Evolutionary conservation across 2,888 invertebrate genomes (phyloP).

Genomic region (Cephalotes varians): DNA sequence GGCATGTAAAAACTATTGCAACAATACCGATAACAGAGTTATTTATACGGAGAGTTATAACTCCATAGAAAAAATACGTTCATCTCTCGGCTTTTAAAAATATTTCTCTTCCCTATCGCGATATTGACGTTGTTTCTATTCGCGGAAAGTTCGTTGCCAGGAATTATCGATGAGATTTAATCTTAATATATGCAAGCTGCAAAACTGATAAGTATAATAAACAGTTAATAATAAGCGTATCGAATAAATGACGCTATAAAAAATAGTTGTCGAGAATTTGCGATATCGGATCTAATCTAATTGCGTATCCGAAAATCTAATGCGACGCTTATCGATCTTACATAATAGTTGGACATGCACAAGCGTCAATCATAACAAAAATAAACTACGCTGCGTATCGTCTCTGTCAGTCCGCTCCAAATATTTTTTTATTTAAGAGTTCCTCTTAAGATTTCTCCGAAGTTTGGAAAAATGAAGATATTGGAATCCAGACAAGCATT

Average conservation of each 20-base stretch:
- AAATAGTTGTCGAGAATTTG: not conserved
- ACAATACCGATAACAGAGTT: not conserved
- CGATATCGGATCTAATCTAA: slow-evolving; percentile 30
- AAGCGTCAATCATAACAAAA: not conserved
- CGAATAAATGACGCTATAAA: not conserved
- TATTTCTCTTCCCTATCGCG: slow-evolving; percentile 34
- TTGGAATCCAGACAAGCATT: not conserved
- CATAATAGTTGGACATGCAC: slow-evolving; percentile 12
- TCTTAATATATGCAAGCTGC: not conserved
- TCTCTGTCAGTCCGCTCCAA: not conserved
- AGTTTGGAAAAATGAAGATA: not conserved
- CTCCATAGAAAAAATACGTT: slow-evolving; percentile 12
- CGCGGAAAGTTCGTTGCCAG: not conserved
- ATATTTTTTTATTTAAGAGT: not conserved
- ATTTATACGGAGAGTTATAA: slow-evolving; percentile 32
- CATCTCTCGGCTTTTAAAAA: slow-evolving; percentile 20
- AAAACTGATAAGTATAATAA: not conserved
- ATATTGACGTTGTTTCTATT: not conserved
- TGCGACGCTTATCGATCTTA: slow-evolving; percentile 28
- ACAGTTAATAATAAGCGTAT: slow-evolving; percentile 27
- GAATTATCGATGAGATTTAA: slow-evolving; percentile 3
- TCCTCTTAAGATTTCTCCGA: not conserved
- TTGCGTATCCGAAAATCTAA: slow-evolving; percentile 4
- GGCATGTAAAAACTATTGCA: slow-evolving; percentile 9
- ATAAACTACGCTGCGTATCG: not conserved